Evolutionary conservation across 1,140 invertebrate species (phyloP), one percentile per base, ranked within the genome.

Genomic region (Lepidurus arcticus): DNA sequence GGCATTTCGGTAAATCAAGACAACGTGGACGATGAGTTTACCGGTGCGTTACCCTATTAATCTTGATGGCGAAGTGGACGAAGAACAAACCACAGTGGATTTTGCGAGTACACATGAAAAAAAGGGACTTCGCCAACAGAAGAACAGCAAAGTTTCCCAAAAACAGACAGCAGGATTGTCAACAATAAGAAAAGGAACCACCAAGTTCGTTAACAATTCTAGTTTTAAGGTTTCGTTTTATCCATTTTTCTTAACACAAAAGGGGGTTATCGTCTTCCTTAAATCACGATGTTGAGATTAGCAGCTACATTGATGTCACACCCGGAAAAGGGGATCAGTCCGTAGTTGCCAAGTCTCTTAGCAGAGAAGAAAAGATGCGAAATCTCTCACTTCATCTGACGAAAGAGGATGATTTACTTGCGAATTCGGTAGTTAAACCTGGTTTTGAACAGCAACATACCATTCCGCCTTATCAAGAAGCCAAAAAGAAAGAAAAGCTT

Each of bases 391-490:
- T 34, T 9, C 34, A 42, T 34, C 24, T 78, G 8, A 44, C 21
- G 24, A 78, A 78, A 43, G 24, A 73, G 13, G 78, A 78, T 42
- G 44, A 43, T 16, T 77, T 85, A 47, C 82, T 85, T 84, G 83
- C 90, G 80, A 92, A 90, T 78, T 90, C 90, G 44, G 88, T 90
- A 9, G 82, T 92, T 5, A 87, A 87, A 45, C 86, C 90, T 9
- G 91, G 89, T 42, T 89, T 92, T 82, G 92, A 93, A 82, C 87
- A 89, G 82, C 81, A 89, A 34, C 85, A 90, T 76, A 81, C 84
- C 26, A 83, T 93, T 10, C 90, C 91, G 9, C 86, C 86, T 24
- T 90, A 90, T 82, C 83, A 88, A 80, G 82, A 89, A 3, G 90
- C 87, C 80, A 86, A 90, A 44, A 89, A 86, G 80, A 88, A 85